Base-by-base conservation (phyloP, 2,888 invertebrate species). In the Agrilus mali region DNA sequence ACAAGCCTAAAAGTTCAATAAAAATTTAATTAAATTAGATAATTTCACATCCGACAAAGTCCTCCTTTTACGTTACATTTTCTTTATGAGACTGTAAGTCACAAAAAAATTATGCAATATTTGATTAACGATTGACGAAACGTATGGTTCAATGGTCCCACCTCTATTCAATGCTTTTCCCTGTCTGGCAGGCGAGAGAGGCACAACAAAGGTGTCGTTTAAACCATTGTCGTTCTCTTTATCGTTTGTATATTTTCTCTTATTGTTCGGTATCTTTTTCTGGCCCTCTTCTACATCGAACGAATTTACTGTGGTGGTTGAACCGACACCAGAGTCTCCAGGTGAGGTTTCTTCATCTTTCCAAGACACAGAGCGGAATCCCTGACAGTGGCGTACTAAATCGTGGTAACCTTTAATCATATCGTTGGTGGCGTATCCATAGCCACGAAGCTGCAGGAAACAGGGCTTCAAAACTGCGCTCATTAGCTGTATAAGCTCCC, bases 301-400 rank as follows among this genome's bases (percentile, higher is more conserved):
- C 12, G 47, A 35, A 22, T 50, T 54, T 3, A 52, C 45, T 4
- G 48, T 47, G 0, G 41, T 22, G 12, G 41, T 36, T 6, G 56
- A 53, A 13, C 53, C 53, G 12, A 58, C 31, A 7, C 55, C 56
- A 3, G 54, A 53, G 46, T 56, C 57, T 15, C 41, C 41, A 27
- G 40, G 66, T 8, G 7, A 14, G 15, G 14, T n/a, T 34, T 44
- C 40, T 33, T 63, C 62, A 50, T 77, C 78, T 0, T 71, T 71
- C 77, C 79, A 82, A 10, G 73, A 71, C 12, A 82, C 76, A 22
- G 69, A 69, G 55, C 74, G 74, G 1, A 73, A 69, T 0, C 75
- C 74, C 53, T 78, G 78, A 0, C 75, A 68, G 46, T 72, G 70
- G 48, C 72, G 74, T 52, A 78, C 69, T 1, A 81, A 56, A 7